phyloP scores from a whole-genome alignment of 2,888 invertebrate genomes.

The Aromia moschata region DNA sequence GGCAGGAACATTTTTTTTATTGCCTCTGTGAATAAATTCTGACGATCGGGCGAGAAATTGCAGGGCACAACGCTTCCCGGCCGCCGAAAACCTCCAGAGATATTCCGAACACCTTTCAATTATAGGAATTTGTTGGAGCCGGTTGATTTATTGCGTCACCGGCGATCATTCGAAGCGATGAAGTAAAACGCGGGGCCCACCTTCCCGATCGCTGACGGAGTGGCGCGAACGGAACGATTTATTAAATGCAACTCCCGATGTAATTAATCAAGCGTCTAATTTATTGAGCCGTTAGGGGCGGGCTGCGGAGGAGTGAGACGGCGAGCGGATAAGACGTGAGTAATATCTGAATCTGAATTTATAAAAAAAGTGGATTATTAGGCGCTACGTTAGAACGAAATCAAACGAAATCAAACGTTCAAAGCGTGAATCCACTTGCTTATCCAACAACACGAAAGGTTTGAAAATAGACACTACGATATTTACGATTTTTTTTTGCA shows the following conservation, averaged over 20 bases:
- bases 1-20: background rate
- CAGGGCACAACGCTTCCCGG: background rate
- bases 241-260: slow-evolving; percentile 20
- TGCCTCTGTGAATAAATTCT: background rate
- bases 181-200: slow-evolving; percentile 19
- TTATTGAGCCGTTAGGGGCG: slow-evolving; percentile 23
- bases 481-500: no score
- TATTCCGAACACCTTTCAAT: slow-evolving; percentile 19
- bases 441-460: no score
- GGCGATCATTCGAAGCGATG: slow-evolving; percentile 12
- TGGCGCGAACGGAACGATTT: slow-evolving; percentile 16
- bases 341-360: no score
- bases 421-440: no score
- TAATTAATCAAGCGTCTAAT: slow-evolving; percentile 18
- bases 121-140: slow-evolving; percentile 17
- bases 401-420: no score
- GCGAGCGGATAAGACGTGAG: no score
- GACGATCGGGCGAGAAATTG: background rate
- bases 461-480: no score
- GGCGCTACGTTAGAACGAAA: no score
- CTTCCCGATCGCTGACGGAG: slow-evolving; percentile 11
- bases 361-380: no score
- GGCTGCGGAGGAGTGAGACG: no score
- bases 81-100: slow-evolving; percentile 15
- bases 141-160: slow-evolving; percentile 17